Evolutionary conservation across 2,888 invertebrate genomes (phyloP), one percentile per base, ranked within the genome.

Genomic region (Hipparchia semele): DNA sequence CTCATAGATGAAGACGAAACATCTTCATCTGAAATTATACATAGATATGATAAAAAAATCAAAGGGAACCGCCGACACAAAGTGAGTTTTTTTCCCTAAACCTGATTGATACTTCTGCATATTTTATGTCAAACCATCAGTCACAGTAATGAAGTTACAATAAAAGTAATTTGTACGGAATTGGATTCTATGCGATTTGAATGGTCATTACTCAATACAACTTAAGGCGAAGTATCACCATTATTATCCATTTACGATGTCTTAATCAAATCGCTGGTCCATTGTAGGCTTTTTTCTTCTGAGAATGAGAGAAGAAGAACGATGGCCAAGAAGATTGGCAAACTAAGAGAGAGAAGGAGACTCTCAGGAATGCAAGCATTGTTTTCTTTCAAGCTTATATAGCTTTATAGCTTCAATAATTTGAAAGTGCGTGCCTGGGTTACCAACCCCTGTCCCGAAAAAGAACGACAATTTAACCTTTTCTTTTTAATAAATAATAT

Each of bases 191-290:
- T 83, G 82, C 88, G 82, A 92, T 92, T 92, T 84, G 76, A 79
- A 88, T 90, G 91, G 84, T 80, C 78, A 91, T 92, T 86, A 85
- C 79, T 90, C 87, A 87, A 84, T 85, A 76, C 53, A 54, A 60
- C 53, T 73, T 70, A 69, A 69, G 69, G 69, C 45, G 69, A 71
- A 66, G 76, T 13, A 73, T 39, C 9, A 9, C 7, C n/a, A 23
- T 23, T 23, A 23, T 23, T 23, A 23, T 49, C 8, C 49, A 2
- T 23, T 23, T 58, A 2, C 39, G 1, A 39, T 5, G 2, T 39
- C 39, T 1, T 5, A 4, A 39, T 4, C 39, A 39, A 39, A 39
- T 39, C 39, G 39, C 39, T 39, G 39, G 39, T 1, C 39, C 23
- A 23, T 1, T 23, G 1, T 23, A 23, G 23, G 23, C 23, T 23